Evolutionary conservation across 2,888 invertebrate species (phyloP), one percentile per base, ranked within the genome.

Genomic region (Apotomis betuletana): DNA sequence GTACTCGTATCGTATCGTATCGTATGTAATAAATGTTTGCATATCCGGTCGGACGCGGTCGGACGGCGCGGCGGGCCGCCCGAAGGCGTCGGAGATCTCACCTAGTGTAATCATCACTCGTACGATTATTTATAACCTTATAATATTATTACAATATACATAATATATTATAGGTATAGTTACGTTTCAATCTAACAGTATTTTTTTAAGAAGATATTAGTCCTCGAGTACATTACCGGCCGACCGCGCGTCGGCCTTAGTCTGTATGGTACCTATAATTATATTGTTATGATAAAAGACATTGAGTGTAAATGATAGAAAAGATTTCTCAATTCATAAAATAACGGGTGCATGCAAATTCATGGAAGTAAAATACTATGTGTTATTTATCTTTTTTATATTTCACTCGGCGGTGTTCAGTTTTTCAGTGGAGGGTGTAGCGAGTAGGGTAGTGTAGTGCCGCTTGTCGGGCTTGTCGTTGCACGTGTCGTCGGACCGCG

Each of bases 141-240:
- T 85, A 86, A 89, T 87, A 87, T 72, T 72, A 87, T 89, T 87
- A 88, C 87, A 85, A 87, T 91, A 90, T 90, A 90, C 89, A 91
- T 91, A 90, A 89, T 82, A 82, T 86, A 86, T 83, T 85, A 88
- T 92, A 93, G 92, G 88, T 85, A 90, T 92, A 92, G 92, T 91
- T 91, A 91, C 89, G 88, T 93, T 93, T 92, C 93, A 92, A 92
- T 92, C 92, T 93, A 93, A 93, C 92, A 92, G 93, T 93, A 93
- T 93, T 93, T 93, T 93, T 93, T 92, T 93, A 93, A 92, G 90
- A 92, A 92, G 92, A 93, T 93, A 93, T 93, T 92, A 92, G 92
- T 90, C 91, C 91, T 91, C 83, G 90, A 91, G 92, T 92, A 92
- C 88, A 92, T 91, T 87, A 86, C 86, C 86, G 90, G 90, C 78